phyloP scores from a whole-genome alignment of 1,140 invertebrate genomes.

The Apis cerana region DNA sequence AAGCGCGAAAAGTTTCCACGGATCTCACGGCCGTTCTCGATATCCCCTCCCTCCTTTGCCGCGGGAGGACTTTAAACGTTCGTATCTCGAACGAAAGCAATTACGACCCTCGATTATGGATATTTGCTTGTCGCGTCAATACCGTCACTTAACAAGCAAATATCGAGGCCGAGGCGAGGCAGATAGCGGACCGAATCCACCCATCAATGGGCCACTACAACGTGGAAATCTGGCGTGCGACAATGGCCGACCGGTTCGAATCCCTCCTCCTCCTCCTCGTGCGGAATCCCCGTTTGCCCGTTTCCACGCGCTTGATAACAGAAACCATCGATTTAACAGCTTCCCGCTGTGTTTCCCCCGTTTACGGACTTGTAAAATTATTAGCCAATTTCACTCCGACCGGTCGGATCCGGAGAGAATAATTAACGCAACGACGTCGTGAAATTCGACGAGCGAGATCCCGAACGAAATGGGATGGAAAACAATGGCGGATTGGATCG shows the following conservation, averaged over 20 bases:
- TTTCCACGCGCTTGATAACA: not conserved
- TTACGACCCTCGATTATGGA: slow-evolving; percentile 62
- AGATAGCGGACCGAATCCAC: slow-evolving; percentile 55
- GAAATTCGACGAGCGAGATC: not conserved
- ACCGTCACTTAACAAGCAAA: slow-evolving; percentile 69
- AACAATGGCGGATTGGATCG: too few species aligned
- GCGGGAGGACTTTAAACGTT: too few species aligned
- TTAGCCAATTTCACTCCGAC: not conserved
- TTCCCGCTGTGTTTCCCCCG: not conserved
- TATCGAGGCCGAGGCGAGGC: slow-evolving; percentile 61
- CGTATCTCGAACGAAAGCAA: slow-evolving; percentile 49
- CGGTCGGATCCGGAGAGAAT: not conserved
- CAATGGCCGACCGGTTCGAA: slow-evolving; percentile 31
- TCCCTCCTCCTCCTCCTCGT: not conserved
- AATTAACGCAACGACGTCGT: not conserved
- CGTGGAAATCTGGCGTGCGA: slow-evolving; percentile 43
- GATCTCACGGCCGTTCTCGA: not conserved
- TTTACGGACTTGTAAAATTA: slow-evolving; percentile 3
- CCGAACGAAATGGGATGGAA: not conserved
- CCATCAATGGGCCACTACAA: slow-evolving; percentile 41
- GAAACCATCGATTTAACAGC: not conserved
- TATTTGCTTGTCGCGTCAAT: slow-evolving; percentile 70
- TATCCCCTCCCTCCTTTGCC: too few species aligned
- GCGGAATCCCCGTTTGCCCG: slow-evolving; percentile 1
- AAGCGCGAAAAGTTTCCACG: not conserved